phyloP scores from a whole-genome alignment of 2,113 vertebrate genomes.

The Lucifuga dentata region DNA sequence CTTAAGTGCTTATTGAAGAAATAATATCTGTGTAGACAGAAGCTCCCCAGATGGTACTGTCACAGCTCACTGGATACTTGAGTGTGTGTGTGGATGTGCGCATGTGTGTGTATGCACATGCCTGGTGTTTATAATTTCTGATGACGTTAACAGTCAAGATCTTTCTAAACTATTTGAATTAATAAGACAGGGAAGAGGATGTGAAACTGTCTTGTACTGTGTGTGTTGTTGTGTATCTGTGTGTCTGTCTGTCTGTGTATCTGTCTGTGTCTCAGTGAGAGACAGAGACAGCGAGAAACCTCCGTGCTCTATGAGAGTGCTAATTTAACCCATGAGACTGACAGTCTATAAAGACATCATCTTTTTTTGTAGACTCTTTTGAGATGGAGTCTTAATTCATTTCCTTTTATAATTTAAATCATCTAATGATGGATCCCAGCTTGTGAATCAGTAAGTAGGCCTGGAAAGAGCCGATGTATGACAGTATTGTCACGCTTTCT shows the following conservation, averaged over 20 bases:
- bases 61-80: conserved; percentile 28
- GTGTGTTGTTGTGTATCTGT: too few relatives aligned
- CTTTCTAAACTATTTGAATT: conserved; percentile 4
- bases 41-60: conserved; percentile 46
- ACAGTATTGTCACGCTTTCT: conserved; percentile 4
- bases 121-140: conserved; percentile 20
- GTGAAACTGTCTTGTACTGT: conserved; percentile 33
- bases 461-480: conserved; percentile 25
- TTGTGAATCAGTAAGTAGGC: conserved; percentile 9
- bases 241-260: not conserved
- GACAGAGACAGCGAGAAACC: not conserved
- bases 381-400: conserved; percentile 41
- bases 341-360: conserved; percentile 27
- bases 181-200: conserved; percentile 31
- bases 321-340: conserved; percentile 30
- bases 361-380: conserved; percentile 9
- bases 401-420: conserved; percentile 47
- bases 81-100: conserved; percentile 4
- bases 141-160: conserved; percentile 17
- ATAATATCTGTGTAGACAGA: conserved; percentile 33
- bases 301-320: not conserved
- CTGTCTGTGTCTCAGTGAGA: conserved; percentile 1
- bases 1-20: conserved; percentile 21
- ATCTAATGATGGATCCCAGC: conserved; percentile 42
- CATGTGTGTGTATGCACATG: not conserved